Base-by-base conservation (phyloP, 2,888 invertebrate species). In the Synergus gifuensis region DNA sequence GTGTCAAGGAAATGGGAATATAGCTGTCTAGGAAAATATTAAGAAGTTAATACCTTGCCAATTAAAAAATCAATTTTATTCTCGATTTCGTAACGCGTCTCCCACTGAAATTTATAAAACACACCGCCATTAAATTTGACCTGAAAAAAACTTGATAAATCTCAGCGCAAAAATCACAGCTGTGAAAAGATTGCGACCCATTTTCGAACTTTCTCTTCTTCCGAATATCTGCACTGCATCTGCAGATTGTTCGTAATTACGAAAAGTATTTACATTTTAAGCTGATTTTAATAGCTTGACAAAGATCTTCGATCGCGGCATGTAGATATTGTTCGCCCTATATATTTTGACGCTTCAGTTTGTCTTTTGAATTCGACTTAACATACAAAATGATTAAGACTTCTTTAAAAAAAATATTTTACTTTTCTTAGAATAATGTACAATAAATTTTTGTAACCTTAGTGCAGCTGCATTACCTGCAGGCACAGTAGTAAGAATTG, bases 171-270 rank as follows among this genome's bases (percentile, higher is more conserved):
- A 73, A 73, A 73, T 73, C 40, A 73, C 54, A 73, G 73, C 73
- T 73, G 73, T 73, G 54, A 54, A 73, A 73, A 73, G 49, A 73
- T 36, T 73, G 73, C 54, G 54, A 54, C 54, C 54, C 73, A 54
- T 73, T 73, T 73, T 11, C n/a, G 54, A 73, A 73, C 73, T 73
- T 73, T 73, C 73, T 54, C 73, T 36, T 54, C 73, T 28, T 73
- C 36, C 73, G 54, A 73, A 54, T 73, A 49, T 73, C 49, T 73
- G 11, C 36, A 16, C 49, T 54, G 73, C 73, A 73, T 73, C 73
- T 73, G 73, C 73, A 73, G 73, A 54, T 54, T 73, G 73, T 73
- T 54, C 54, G 54, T 54, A 73, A 73, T 73, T 73, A 73, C 73
- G 16, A 54, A 54, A 49, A 73, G 46, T 49, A 73, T 73, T 73